Base-by-base conservation (phyloP, 2,888 invertebrate species). In the Linnaemya tessellans region DNA sequence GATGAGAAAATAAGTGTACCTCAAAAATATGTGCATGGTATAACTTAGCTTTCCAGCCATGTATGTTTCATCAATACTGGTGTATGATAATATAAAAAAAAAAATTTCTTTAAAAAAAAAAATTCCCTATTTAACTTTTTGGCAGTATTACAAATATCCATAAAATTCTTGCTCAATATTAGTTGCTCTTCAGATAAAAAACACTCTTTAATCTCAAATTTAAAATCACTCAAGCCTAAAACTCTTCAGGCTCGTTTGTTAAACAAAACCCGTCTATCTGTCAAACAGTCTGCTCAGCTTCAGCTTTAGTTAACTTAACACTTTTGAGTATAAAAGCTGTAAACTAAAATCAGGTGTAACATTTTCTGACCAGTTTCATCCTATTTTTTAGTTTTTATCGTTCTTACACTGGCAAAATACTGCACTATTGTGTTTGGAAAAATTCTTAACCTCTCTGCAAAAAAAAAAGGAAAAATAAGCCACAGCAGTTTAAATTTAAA, bases 361-460 rank as follows among this genome's bases (percentile, higher is more conserved):
- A 56, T 43, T 43, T 20, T 20, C 10, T 38, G 43, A 11, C 58
- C 22, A 64, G 10, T 58, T 49, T 46, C 41, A 49, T 20, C 13
- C 22, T 46, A 1, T 4, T 38, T 2, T 64, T 51, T 54, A 9
- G 20, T 51, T 18, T 35, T 8, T 15, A 3, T 30, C 5, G 30
- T 30, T 3, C 13, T 43, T n/a, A n/a, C n/a, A n/a, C n/a, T 38
- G 15, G 1, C 20, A 25, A 18, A 43, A 15, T 38, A 11, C 49
- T 38, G 10, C 0, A 15, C 5, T 56, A 25, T 30, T 49, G 13
- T n/a, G n/a, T 8, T 43, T 54, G 13, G 22, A 11, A 70, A 82
- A 74, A 75, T 79, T 82, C 84, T 78, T 79, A 79, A 65, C 68
- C 73, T 30, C 73, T 30, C 77, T 60, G 11, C 56, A 78, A 58